These are phyloP conservation scores for Epizoanthus fatuus DNA, from an alignment of 92 coral and sea anemone genomes.

Conservation along the genomic window DNA sequence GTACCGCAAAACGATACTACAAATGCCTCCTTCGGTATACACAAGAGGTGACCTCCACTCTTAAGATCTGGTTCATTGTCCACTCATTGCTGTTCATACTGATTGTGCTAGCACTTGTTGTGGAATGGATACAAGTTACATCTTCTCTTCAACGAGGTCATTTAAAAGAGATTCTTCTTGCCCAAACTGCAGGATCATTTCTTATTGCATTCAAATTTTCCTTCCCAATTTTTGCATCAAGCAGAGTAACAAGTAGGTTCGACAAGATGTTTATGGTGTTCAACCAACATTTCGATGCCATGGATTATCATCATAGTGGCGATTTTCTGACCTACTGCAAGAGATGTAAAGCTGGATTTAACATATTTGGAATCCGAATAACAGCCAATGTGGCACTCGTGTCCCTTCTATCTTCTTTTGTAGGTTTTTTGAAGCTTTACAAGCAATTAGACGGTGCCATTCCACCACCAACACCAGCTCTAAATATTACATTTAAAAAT, in stretches of 20 bases:
- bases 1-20: conserved; percentile 58
- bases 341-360: conserved; percentile 77
- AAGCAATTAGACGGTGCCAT: conserved; percentile 24
- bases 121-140: conserved; percentile 60
- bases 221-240: conserved; percentile 70
- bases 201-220: conserved; percentile 75
- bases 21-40: conserved; percentile 68
- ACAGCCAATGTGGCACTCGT: conserved; percentile 67
- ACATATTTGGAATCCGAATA: conserved; percentile 41
- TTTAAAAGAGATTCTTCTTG: conserved; percentile 42
- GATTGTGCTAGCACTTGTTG: conserved; percentile 48
- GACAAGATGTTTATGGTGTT: conserved; percentile 61
- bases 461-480: neutral
- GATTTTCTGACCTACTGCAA: conserved; percentile 64
- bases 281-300: conserved; percentile 56
- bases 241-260: conserved; percentile 72
- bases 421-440: conserved; percentile 66
- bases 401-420: conserved; percentile 64
- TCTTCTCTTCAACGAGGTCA: neutral
- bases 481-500: neutral
- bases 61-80: conserved; percentile 65
- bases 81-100: conserved; percentile 60
- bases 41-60: conserved; percentile 46
- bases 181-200: conserved; percentile 64
- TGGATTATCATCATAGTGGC: conserved; percentile 50